A percentile compares a stretch with the other conserved stretches of the same genome.
These are phyloP conservation scores for Cromileptes altivelis DNA, from an alignment of 2,113 vertebrate genomes.

Conservation along the genomic window DNA sequence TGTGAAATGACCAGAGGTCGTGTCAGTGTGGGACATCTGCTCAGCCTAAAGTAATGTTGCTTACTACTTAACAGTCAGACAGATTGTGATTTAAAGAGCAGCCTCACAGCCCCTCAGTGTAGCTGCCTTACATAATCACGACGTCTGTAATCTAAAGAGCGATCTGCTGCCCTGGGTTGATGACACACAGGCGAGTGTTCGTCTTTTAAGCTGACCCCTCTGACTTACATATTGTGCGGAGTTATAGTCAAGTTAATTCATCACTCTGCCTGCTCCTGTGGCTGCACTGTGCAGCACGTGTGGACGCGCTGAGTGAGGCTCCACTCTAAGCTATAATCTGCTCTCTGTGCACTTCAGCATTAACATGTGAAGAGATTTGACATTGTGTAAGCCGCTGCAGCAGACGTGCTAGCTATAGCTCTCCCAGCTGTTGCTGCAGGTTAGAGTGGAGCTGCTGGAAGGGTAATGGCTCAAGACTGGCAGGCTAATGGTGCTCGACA, in stretches of 20 bases:
- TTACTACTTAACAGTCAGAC: constrained; percentile 20
- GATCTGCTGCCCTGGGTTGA: constrained; percentile 46
- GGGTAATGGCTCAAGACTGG: constrained; percentile 28
- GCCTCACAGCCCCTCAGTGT: constrained; percentile 20
- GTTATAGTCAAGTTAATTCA: constrained; percentile 33
- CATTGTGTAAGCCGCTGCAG: constrained; percentile 65
- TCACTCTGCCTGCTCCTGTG: constrained; percentile 15
- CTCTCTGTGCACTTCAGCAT: constrained; percentile 50
- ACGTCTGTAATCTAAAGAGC: constrained; percentile 42
- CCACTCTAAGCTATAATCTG: constrained; percentile 67
- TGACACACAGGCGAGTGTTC: constrained; percentile 31
- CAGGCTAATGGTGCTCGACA: constrained; percentile 35
- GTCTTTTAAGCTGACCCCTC: constrained; percentile 49
- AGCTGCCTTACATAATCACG: constrained; percentile 50
- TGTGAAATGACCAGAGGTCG: constrained; percentile 47
- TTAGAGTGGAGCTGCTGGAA: constrained; percentile 39
- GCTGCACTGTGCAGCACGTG: constrained; percentile 40
- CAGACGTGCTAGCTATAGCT: constrained; percentile 16
- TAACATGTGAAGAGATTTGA: constrained; percentile 63
- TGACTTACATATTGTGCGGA: constrained; percentile 17
- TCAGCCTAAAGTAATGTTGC: constrained; percentile 60
- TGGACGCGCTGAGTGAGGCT: constrained; percentile 22
- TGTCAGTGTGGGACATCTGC: constrained; percentile 64
- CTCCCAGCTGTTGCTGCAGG: constrained; percentile 62
- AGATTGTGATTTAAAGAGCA: constrained; percentile 57